Percentiles rank a stretch among this genome's conserved stretches.
phyloP scores from a whole-genome alignment of 2,797 vertebrate species.

The Typhlichthys subterraneus region DNA sequence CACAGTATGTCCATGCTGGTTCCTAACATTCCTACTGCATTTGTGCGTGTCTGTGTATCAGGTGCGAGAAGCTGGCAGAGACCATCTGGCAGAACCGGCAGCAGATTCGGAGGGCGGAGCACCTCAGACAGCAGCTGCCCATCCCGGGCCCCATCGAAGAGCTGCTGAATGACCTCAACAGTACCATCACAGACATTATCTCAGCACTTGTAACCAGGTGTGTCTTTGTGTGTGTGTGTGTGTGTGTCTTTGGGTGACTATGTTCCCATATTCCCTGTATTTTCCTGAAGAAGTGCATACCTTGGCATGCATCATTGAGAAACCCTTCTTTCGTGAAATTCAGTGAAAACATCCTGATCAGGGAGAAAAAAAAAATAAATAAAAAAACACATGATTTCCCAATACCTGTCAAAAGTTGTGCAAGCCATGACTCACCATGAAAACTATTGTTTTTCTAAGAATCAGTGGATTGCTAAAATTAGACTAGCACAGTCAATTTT shows the following conservation, averaged over 20 bases:
- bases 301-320: no score
- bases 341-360: no score
- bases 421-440: no score
- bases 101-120: conserved; percentile 89
- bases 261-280: neutral
- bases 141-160: conserved; percentile 93
- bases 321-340: no score
- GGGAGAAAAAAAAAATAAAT: no score
- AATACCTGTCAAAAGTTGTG: no score
- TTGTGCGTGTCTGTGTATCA: conserved; percentile 46
- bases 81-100: conserved; percentile 96
- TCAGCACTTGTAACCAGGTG: conserved; percentile 93
- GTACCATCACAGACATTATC: conserved; percentile 94
- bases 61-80: conserved; percentile 93
- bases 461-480: no score
- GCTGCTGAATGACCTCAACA: conserved; percentile 89
- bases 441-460: no score
- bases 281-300: neutral
- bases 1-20: neutral
- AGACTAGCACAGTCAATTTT: no score
- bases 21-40: neutral
- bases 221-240: conserved; percentile 16
- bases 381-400: no score
- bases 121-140: conserved; percentile 92
- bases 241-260: conserved; percentile 1